Percentiles rank a stretch among this genome's conserved stretches.
Conservation (phyloP, 2,888 invertebrate species). For the Nomada lathburiana region DNA sequence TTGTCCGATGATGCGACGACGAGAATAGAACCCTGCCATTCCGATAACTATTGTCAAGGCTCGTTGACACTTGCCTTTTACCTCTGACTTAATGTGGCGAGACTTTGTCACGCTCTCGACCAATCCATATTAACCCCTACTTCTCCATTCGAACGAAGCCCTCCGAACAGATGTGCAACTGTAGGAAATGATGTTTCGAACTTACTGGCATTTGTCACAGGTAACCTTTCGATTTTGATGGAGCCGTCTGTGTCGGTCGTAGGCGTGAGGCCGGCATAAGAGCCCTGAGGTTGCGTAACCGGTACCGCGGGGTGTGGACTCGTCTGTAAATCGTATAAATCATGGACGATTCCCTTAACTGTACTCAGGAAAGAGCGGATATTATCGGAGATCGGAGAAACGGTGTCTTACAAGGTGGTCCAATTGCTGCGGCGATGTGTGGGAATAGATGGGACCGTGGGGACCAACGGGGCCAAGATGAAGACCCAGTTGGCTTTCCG, state of each 20-base stretch:
- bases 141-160: slow-evolving; percentile 36
- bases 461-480: slow-evolving; percentile 84
- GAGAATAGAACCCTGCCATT: slow-evolving; percentile 65
- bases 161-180: not conserved
- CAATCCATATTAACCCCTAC: not conserved
- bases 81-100: not conserved
- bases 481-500: slow-evolving; percentile 91
- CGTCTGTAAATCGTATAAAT: slow-evolving; percentile 77
- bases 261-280: slow-evolving; percentile 85
- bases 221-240: slow-evolving; percentile 88
- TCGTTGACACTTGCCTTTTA: slow-evolving; percentile 31
- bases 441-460: slow-evolving; percentile 85
- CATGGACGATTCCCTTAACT: not conserved
- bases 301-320: slow-evolving; percentile 84
- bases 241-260: slow-evolving; percentile 87
- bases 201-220: slow-evolving; percentile 87
- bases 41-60: slow-evolving; percentile 37
- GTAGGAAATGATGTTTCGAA: slow-evolving; percentile 63
- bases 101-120: not conserved
- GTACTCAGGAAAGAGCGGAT: not conserved
- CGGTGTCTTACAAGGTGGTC: slow-evolving; percentile 83
- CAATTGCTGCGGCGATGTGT: slow-evolving; percentile 86
- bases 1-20: slow-evolving; percentile 73
- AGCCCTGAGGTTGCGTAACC: slow-evolving; percentile 84
- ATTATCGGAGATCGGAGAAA: not conserved